Percentiles rank a stretch among this genome's conserved stretches.
phyloP scores from a whole-genome alignment of 2,888 invertebrate species.

The Serripes groenlandicus region DNA sequence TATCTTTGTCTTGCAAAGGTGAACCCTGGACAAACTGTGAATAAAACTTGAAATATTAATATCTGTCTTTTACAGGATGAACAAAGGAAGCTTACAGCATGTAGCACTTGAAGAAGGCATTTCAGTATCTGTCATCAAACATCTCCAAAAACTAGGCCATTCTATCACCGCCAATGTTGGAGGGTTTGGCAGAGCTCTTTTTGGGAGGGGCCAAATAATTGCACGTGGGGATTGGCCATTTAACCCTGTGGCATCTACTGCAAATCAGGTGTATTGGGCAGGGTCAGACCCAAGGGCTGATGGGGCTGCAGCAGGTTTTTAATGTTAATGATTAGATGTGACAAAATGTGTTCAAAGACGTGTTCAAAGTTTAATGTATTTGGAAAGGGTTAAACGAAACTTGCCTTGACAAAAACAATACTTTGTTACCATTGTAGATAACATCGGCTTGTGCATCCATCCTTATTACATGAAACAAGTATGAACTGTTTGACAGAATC shows the following conservation, averaged over 20 bases:
- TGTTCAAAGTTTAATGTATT: too few relatives aligned
- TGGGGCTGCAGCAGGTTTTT: slow-evolving; percentile 79
- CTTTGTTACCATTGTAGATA: too few relatives aligned
- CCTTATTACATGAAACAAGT: too few relatives aligned
- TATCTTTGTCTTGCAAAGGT: too few relatives aligned
- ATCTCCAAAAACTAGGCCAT: slow-evolving; percentile 78
- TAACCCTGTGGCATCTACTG: slow-evolving; percentile 33
- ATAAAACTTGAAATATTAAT: too few relatives aligned
- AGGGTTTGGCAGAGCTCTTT: slow-evolving; percentile 73
- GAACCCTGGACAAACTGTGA: too few relatives aligned
- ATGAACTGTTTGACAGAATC: too few relatives aligned
- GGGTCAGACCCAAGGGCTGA: slow-evolving; percentile 84
- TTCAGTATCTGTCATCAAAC: slow-evolving; percentile 60
- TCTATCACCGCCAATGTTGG: slow-evolving; percentile 66
- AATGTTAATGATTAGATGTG: too few relatives aligned
- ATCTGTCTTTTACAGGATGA: slow-evolving; percentile 45
- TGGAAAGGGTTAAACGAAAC: too few relatives aligned
- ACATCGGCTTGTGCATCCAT: too few relatives aligned
- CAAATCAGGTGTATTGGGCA: slow-evolving; percentile 77
- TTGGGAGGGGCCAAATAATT: slow-evolving; percentile 85
- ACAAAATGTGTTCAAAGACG: too few relatives aligned
- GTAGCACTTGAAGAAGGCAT: slow-evolving; percentile 81
- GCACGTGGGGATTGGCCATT: slow-evolving; percentile 78
- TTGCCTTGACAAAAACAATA: too few relatives aligned
- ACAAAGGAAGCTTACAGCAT: slow-evolving; percentile 57